Evolutionary conservation across 2,797 vertebrate genomes (phyloP).

Genomic region (Malacoraja senta): DNA sequence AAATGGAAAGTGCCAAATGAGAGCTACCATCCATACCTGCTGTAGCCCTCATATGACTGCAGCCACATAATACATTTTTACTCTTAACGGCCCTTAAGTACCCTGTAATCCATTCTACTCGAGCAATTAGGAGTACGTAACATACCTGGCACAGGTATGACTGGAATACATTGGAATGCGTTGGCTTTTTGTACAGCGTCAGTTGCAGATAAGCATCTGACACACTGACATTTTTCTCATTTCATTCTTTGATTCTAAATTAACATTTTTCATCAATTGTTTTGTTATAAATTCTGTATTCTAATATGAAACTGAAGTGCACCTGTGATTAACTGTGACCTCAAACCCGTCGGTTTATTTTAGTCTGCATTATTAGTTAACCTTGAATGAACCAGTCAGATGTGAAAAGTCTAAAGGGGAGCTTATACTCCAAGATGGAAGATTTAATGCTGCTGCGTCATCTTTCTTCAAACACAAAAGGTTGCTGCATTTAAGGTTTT

Average conservation of each 20-base stretch:
- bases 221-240: not conserved
- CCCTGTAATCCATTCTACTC: too few relatives aligned
- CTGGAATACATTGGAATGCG: not conserved
- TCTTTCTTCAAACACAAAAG: not conserved
- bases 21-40: not conserved
- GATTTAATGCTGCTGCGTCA: not conserved
- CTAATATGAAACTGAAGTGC: not conserved
- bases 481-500: not conserved
- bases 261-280: not conserved
- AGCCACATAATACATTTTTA: too few relatives aligned
- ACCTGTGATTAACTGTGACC: constrained; percentile 27
- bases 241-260: not conserved
- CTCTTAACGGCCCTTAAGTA: too few relatives aligned
- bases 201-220: not conserved
- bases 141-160: not conserved
- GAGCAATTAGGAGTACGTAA: too few relatives aligned
- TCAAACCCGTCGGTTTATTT: not conserved
- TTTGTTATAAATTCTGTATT: not conserved
- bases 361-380: not conserved
- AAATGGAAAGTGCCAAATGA: not conserved
- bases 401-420: not conserved
- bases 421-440: not conserved
- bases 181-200: not conserved
- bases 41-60: too few relatives aligned
- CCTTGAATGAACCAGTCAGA: constrained; percentile 7